A percentile compares a stretch with the other conserved stretches of the same genome.
Conservation (phyloP, 2,888 invertebrate genomes). For the Synergus itoensis region DNA sequence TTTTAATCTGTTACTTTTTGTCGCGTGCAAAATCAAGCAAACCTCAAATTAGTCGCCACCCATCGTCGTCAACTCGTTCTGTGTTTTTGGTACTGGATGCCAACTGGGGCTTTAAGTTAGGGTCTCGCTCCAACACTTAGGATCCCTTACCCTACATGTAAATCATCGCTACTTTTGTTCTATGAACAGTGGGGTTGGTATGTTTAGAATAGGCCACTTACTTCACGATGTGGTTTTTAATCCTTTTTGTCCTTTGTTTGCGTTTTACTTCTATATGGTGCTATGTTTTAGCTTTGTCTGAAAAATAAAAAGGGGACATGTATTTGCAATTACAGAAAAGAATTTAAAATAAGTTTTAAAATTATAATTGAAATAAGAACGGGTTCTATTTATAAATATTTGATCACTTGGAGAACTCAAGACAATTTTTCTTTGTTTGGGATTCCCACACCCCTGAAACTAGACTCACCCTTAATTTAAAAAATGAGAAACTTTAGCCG, state of each 20-base stretch:
- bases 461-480: constrained; percentile 4
- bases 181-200: constrained; percentile 32
- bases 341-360: neutral
- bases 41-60: constrained; percentile 70
- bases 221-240: constrained; percentile 33
- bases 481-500: constrained; percentile 18
- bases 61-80: constrained; percentile 44
- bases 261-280: constrained; percentile 5
- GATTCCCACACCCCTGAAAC: constrained; percentile 6
- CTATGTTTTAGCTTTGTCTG: constrained; percentile 8
- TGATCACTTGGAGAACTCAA: neutral
- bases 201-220: constrained; percentile 40
- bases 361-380: neutral
- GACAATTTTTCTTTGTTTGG: neutral
- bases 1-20: constrained; percentile 60
- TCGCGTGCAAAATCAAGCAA: constrained; percentile 69
- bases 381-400: constrained; percentile 14
- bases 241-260: constrained; percentile 33
- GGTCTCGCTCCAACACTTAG: constrained; percentile 30
- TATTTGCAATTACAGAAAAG: neutral
- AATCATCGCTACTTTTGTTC: constrained; percentile 41
- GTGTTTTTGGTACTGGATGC: constrained; percentile 30
- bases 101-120: constrained; percentile 22
- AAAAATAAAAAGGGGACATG: neutral
- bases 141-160: constrained; percentile 32